Conservation (phyloP, 2,797 vertebrate species). For the Acanthurus lineatus region DNA sequence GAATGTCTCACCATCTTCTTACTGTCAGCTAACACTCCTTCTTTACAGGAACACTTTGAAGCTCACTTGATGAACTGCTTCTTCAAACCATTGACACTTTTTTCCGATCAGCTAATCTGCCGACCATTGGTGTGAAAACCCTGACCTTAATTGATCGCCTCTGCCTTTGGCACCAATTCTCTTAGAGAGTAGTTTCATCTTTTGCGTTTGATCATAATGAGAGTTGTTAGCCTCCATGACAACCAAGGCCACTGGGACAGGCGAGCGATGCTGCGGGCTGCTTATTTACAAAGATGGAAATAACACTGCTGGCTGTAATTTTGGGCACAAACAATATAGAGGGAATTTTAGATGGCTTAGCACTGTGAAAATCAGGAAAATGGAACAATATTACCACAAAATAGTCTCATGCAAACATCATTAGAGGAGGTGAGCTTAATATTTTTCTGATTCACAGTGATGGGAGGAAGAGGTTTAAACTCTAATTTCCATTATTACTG, state of each 20-base stretch:
- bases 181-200: slow-evolving; percentile 65
- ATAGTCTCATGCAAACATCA: slow-evolving; percentile 16
- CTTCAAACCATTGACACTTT: slow-evolving; percentile 48
- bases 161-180: slow-evolving; percentile 61
- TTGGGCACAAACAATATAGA: slow-evolving; percentile 55
- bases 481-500: too few relatives aligned
- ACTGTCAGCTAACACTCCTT: slow-evolving; percentile 29
- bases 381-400: slow-evolving; percentile 38
- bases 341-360: slow-evolving; percentile 53
- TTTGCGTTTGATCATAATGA: slow-evolving; percentile 79
- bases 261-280: slow-evolving; percentile 56
- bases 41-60: slow-evolving; percentile 52
- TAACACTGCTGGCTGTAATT: slow-evolving; percentile 65
- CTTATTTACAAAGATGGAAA: slow-evolving; percentile 75
- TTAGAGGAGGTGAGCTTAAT: slow-evolving; percentile 36
- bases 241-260: slow-evolving; percentile 74
- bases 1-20: slow-evolving; percentile 16
- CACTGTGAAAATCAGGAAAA: slow-evolving; percentile 52
- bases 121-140: slow-evolving; percentile 61
- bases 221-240: slow-evolving; percentile 81
- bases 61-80: slow-evolving; percentile 48
- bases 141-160: slow-evolving; percentile 75
- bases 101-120: slow-evolving; percentile 44
- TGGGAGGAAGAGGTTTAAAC: too few relatives aligned
- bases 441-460: not conserved